Percentiles rank a stretch among this genome's conserved stretches.
These are phyloP conservation scores for Panthera uncia DNA, from an alignment of 2,113 vertebrate genomes.

Conservation along the genomic window DNA sequence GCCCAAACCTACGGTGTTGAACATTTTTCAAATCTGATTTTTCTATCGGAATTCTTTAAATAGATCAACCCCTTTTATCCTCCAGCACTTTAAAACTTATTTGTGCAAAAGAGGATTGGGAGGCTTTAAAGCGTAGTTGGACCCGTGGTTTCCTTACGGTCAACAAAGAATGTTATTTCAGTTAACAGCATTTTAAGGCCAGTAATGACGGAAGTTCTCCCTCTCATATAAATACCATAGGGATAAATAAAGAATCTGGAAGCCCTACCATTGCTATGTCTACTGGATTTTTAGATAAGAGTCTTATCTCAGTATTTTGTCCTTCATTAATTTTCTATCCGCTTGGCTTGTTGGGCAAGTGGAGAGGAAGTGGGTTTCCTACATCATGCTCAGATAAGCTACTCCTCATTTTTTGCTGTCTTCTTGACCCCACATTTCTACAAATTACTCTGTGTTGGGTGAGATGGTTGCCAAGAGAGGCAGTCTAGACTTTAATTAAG, in stretches of 20 bases:
- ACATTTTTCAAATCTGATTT: neutral
- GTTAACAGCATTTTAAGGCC: neutral
- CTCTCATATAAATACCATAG: neutral
- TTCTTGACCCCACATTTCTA: neutral
- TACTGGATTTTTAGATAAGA: constrained; percentile 13
- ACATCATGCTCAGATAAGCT: neutral
- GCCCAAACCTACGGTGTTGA: neutral
- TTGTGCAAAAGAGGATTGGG: neutral
- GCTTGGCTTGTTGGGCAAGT: neutral
- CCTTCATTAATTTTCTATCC: constrained; percentile 25
- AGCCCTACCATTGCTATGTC: neutral
- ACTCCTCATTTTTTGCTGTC: neutral
- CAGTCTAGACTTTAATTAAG: constrained; percentile 66
- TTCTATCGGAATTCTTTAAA: constrained; percentile 30
- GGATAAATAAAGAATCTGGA: constrained; percentile 21
- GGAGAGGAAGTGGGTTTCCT: constrained; percentile 35
- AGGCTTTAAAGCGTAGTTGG: neutral
- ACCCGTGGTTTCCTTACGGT: neutral
- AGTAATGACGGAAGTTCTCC: neutral
- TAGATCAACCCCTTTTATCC: neutral
- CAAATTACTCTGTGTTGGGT: neutral
- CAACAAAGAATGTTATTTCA: neutral
- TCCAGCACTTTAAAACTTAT: neutral
- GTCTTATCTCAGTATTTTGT: neutral
- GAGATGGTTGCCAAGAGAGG: constrained; percentile 48